phyloP scores from a whole-genome alignment of 2,113 vertebrate genomes.

The Aplodontia rufa region DNA sequence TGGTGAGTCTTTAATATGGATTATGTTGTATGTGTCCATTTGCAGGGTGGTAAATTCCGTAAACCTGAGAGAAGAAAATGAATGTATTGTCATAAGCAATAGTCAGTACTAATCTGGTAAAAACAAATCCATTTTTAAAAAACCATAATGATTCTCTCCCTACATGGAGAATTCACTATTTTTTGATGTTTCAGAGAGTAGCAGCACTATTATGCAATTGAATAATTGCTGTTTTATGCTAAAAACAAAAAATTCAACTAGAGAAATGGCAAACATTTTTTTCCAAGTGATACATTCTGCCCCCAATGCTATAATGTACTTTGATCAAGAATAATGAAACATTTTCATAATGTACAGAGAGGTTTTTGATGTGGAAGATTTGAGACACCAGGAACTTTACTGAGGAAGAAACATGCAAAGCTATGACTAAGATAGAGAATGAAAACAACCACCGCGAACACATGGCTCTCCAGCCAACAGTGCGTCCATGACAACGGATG shows the following conservation, averaged over 20 bases:
- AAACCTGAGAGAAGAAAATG: constrained; percentile 18
- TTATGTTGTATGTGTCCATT: not conserved
- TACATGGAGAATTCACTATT: not conserved
- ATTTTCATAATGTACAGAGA: not conserved
- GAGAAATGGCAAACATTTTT: not conserved
- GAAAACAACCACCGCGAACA: not conserved
- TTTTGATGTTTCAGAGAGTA: not conserved
- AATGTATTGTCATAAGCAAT: not conserved
- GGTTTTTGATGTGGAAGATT: not conserved
- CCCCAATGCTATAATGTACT: not conserved
- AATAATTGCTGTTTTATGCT: not conserved
- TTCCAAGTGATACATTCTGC: not conserved
- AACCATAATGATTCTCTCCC: not conserved
- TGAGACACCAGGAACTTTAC: not conserved
- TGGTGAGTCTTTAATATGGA: constrained; percentile 83
- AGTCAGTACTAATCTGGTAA: not conserved
- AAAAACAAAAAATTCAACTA: not conserved
- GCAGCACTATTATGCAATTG: not conserved
- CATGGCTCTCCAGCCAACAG: not conserved
- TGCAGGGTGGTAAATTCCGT: not conserved
- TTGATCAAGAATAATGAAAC: not conserved
- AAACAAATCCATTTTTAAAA: constrained; percentile 1
- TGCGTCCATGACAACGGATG: too few species aligned
- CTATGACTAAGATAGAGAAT: not conserved
- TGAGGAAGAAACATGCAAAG: not conserved